Conservation (phyloP, 2,888 invertebrate species). For the Sipunculus nudus region DNA sequence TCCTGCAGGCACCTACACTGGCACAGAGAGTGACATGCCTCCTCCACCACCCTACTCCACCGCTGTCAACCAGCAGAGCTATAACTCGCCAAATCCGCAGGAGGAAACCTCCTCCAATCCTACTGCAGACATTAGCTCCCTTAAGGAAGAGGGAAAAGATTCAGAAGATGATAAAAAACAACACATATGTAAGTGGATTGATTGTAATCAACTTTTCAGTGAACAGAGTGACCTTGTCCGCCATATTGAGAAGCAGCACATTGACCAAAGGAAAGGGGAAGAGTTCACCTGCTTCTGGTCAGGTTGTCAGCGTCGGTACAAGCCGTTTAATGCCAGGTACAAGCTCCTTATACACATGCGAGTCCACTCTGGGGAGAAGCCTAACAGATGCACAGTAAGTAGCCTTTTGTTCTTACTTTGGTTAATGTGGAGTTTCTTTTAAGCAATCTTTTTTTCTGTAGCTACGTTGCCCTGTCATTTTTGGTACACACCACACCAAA, state of each 20-base stretch:
- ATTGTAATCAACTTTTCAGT: slow-evolving; percentile 59
- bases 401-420: not conserved
- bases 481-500: too few relatives aligned
- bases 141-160: slow-evolving; percentile 47
- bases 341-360: slow-evolving; percentile 66
- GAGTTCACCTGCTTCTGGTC: slow-evolving; percentile 66
- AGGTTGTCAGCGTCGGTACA: slow-evolving; percentile 60
- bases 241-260: slow-evolving; percentile 65
- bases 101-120: slow-evolving; percentile 3
- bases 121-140: not conserved
- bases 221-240: slow-evolving; percentile 63
- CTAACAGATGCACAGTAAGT: slow-evolving; percentile 66
- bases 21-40: slow-evolving; percentile 36
- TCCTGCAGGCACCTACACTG: not conserved
- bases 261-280: slow-evolving; percentile 65
- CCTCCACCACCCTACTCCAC: slow-evolving; percentile 59
- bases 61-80: slow-evolving; percentile 27
- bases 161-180: slow-evolving; percentile 42
- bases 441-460: too few relatives aligned
- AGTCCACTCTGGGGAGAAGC: slow-evolving; percentile 65
- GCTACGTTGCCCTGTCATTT: too few relatives aligned
- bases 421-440: too few relatives aligned
- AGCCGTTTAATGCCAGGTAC: slow-evolving; percentile 66
- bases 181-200: slow-evolving; percentile 60
- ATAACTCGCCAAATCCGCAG: slow-evolving; percentile 5